phyloP scores from a whole-genome alignment of 2,113 vertebrate genomes.

The Oophaga pumilio region DNA sequence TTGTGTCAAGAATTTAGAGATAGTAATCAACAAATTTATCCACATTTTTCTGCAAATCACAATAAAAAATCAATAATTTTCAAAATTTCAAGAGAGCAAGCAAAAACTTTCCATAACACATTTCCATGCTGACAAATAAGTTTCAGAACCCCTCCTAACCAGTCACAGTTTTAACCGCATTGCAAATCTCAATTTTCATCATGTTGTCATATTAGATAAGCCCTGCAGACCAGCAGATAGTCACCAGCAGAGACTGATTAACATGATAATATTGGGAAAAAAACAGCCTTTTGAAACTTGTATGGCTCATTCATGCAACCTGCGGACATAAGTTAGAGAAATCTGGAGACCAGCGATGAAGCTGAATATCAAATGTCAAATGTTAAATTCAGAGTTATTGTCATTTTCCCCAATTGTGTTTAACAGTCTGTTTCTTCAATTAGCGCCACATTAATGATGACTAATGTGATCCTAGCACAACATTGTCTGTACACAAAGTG shows the following conservation, averaged over 20 bases:
- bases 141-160: not conserved
- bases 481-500: not conserved
- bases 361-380: not conserved
- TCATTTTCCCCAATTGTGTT: not conserved
- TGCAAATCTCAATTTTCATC: not conserved
- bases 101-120: not conserved
- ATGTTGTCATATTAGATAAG: not conserved
- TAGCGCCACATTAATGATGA: slow-evolving; percentile 15
- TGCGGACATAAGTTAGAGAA: not conserved
- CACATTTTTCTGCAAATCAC: not conserved
- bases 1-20: not conserved
- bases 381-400: not conserved
- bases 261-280: not conserved
- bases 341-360: not conserved
- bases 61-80: not conserved
- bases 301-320: not conserved
- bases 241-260: slow-evolving; percentile 36
- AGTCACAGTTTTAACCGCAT: not conserved
- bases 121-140: not conserved
- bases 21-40: not conserved
- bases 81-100: not conserved
- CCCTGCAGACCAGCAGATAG: not conserved
- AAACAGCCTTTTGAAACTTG: not conserved
- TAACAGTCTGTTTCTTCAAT: slow-evolving; percentile 15
- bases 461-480: slow-evolving; percentile 29